phyloP scores from a whole-genome alignment of 2,888 invertebrate species.

The Drosophila antonietae region DNA sequence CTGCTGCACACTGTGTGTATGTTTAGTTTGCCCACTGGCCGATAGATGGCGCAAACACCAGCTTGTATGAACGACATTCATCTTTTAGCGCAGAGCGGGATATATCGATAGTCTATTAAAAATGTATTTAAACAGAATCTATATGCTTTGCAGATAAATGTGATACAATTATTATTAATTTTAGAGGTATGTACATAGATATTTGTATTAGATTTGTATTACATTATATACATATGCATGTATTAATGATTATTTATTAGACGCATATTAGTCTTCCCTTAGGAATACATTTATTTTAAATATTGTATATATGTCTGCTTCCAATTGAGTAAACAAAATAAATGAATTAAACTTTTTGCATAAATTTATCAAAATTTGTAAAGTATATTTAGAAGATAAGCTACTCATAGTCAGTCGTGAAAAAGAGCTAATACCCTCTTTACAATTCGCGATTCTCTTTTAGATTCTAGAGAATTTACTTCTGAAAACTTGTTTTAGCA shows the following conservation, averaged over 20 bases:
- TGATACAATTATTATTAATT: too few species aligned
- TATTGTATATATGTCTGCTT: background rate
- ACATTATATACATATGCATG: too few species aligned
- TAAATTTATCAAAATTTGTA: background rate
- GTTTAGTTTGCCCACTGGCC: background rate
- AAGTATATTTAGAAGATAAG: background rate
- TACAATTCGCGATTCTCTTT: too few species aligned
- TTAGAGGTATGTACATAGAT: too few species aligned
- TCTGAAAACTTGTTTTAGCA: conserved; percentile 37
- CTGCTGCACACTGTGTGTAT: background rate
- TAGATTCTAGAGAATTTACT: background rate
- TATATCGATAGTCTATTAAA: conserved; percentile 1
- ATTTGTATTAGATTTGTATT: too few species aligned
- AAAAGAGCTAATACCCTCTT: conserved; percentile 14
- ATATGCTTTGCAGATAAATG: too few species aligned
- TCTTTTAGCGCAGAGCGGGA: background rate
- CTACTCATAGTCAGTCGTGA: background rate
- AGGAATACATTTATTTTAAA: background rate
- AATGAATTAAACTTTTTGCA: background rate
- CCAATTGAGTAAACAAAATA: background rate
- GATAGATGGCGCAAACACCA: conserved; percentile 20
- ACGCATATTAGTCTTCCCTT: background rate
- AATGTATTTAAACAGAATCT: background rate
- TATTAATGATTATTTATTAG: background rate
- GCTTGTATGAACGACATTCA: background rate